A percentile compares a stretch with the other conserved stretches of the same genome.
These are phyloP conservation scores for Drosophila ananassae DNA, from an alignment of 1,140 invertebrate genomes.

Conservation along the genomic window DNA sequence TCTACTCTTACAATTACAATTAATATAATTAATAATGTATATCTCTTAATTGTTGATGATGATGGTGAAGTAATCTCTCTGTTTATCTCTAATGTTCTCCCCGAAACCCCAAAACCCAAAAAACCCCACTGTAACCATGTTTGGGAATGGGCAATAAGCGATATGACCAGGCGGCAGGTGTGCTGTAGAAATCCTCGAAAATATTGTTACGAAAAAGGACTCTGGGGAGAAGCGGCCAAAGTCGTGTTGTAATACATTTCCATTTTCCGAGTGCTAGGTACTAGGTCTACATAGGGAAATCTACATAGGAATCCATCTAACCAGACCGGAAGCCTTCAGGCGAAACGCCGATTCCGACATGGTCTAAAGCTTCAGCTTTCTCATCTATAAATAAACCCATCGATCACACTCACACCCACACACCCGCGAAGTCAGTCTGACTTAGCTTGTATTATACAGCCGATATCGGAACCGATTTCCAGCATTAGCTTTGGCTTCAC, in stretches of 20 bases:
- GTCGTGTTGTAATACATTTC: conserved; percentile 84
- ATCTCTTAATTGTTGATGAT: conserved; percentile 82
- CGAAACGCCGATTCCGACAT: conserved; percentile 16
- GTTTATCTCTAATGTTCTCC: conserved; percentile 84
- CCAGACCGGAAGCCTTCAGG: conserved; percentile 14
- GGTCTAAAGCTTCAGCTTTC: conserved; percentile 21
- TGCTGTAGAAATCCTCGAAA: conserved; percentile 85
- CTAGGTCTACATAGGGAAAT: conserved; percentile 25
- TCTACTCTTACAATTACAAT: conserved; percentile 36
- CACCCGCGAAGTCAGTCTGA: conserved; percentile 17
- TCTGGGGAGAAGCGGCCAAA: conserved; percentile 84
- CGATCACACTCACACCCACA: conserved; percentile 14
- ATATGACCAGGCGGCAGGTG: conserved; percentile 87
- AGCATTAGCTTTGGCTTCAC: conserved; percentile 63
- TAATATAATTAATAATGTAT: conserved; percentile 57
- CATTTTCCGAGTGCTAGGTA: conserved; percentile 70
- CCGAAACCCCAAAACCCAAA: conserved; percentile 42
- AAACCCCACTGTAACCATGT: conserved; percentile 73
- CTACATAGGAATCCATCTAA: conserved; percentile 13
- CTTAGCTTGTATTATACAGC: conserved; percentile 73
- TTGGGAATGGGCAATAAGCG: conserved; percentile 88
- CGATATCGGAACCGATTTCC: conserved; percentile 64
- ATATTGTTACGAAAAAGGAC: conserved; percentile 77
- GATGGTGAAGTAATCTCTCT: conserved; percentile 84
- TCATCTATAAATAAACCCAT: conserved; percentile 63